These are phyloP conservation scores for Pollenia amentaria DNA, from an alignment of 2,888 invertebrate genomes.

Conservation along the genomic window DNA sequence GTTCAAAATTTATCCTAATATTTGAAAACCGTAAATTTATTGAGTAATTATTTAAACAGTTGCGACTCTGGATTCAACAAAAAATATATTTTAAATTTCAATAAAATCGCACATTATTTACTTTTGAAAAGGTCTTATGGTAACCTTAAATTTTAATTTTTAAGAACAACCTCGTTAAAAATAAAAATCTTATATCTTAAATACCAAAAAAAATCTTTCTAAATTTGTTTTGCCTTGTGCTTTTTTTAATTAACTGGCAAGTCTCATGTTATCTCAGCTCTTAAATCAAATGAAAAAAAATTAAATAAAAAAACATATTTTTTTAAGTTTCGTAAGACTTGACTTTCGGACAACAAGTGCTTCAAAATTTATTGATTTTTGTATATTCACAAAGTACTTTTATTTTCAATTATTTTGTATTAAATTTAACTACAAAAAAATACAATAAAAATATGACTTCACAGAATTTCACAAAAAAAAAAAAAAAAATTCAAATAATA, in stretches of 20 bases:
- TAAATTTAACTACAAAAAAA: slow-evolving; percentile 11
- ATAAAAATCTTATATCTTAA: neutral
- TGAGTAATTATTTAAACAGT: too few species aligned
- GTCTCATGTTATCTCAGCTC: slow-evolving; percentile 30
- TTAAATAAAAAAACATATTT: slow-evolving; percentile 20
- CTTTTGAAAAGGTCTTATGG: neutral
- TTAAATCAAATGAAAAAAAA: slow-evolving; percentile 26
- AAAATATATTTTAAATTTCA: too few species aligned
- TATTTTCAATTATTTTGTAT: slow-evolving; percentile 45
- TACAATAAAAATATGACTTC: slow-evolving; percentile 54
- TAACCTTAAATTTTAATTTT: neutral
- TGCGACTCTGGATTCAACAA: too few species aligned
- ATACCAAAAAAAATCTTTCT: neutral
- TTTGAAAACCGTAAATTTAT: too few species aligned
- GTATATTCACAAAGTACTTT: slow-evolving; percentile 31
- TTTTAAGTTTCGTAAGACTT: slow-evolving; percentile 48
- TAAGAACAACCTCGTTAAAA: neutral
- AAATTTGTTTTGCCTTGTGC: slow-evolving; percentile 7
- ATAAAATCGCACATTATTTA: neutral
- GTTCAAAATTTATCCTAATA: too few species aligned
- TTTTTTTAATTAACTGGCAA: slow-evolving; percentile 29
- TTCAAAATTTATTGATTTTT: slow-evolving; percentile 41
- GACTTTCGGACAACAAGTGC: slow-evolving; percentile 57
- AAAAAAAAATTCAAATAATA: slow-evolving; percentile 19
- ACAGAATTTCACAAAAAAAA: slow-evolving; percentile 37